These are phyloP conservation scores for Urocynchramus pylzowi DNA, from an alignment of 2,113 vertebrate genomes.

Conservation along the genomic window DNA sequence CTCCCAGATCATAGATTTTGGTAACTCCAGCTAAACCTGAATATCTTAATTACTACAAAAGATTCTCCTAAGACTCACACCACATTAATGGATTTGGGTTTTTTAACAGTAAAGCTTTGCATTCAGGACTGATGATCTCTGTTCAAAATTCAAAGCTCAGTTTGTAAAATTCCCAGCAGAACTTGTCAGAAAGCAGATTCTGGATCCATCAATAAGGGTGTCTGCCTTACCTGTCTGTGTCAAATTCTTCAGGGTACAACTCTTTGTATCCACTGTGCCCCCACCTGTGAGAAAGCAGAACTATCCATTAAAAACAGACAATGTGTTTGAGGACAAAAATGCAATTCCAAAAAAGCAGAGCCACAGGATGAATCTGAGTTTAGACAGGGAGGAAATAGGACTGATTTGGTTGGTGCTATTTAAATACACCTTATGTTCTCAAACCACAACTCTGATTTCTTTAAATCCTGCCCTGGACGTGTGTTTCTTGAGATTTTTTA, in stretches of 20 bases:
- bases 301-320: background rate
- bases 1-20: background rate
- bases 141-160: background rate
- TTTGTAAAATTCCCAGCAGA: background rate
- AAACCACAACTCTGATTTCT: background rate
- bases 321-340: background rate
- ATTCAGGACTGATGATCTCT: background rate
- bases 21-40: background rate
- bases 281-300: conserved; percentile 75
- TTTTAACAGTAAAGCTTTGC: background rate
- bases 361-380: background rate
- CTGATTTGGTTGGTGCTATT: background rate
- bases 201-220: background rate
- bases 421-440: background rate
- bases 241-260: conserved; percentile 94
- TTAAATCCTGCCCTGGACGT: background rate
- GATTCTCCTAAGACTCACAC: background rate
- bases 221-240: conserved; percentile 83
- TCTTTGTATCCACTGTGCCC: conserved; percentile 98
- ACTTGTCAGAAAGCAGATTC: background rate
- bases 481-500: background rate
- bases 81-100: background rate
- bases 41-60: background rate
- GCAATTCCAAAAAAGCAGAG: background rate
- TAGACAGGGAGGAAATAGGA: background rate